A percentile compares a stretch with the other conserved stretches of the same genome.
Conservation (phyloP, 2,113 vertebrate genomes). For the Chamaea fasciata region DNA sequence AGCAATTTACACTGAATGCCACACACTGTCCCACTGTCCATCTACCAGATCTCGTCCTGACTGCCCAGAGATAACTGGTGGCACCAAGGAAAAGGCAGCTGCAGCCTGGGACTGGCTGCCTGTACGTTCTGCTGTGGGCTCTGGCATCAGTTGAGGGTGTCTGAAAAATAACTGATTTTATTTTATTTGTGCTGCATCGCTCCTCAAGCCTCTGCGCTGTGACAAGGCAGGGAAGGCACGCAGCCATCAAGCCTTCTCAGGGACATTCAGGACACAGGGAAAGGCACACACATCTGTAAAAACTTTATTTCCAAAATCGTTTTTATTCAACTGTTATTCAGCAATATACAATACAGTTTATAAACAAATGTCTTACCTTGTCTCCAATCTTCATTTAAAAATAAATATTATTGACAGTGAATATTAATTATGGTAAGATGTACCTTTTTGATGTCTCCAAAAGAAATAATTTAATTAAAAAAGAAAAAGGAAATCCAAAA, state of each 20-base stretch:
- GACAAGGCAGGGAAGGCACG: not conserved
- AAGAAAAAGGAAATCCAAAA: constrained; percentile 62
- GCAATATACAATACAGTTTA: constrained; percentile 88
- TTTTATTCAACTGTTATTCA: constrained; percentile 87
- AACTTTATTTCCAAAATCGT: constrained; percentile 84
- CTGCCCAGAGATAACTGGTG: not conserved
- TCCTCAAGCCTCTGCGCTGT: not conserved
- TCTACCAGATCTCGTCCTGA: not conserved
- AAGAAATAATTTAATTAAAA: constrained; percentile 82
- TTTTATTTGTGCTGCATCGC: not conserved
- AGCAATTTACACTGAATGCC: not conserved
- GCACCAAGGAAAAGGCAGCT: not conserved
- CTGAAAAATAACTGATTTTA: not conserved
- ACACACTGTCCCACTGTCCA: not conserved
- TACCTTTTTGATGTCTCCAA: constrained; percentile 76
- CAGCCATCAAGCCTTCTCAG: not conserved
- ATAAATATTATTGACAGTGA: constrained; percentile 93
- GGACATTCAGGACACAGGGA: not conserved
- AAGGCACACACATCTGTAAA: constrained; percentile 45
- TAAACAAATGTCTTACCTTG: constrained; percentile 88
- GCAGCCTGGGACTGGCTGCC: not conserved
- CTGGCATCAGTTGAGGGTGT: too few relatives aligned
- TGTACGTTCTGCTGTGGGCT: not conserved
- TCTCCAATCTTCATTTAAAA: constrained; percentile 91
- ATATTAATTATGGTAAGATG: constrained; percentile 84